Conservation (phyloP, 2,888 invertebrate species). For the Chironomus tentans region DNA sequence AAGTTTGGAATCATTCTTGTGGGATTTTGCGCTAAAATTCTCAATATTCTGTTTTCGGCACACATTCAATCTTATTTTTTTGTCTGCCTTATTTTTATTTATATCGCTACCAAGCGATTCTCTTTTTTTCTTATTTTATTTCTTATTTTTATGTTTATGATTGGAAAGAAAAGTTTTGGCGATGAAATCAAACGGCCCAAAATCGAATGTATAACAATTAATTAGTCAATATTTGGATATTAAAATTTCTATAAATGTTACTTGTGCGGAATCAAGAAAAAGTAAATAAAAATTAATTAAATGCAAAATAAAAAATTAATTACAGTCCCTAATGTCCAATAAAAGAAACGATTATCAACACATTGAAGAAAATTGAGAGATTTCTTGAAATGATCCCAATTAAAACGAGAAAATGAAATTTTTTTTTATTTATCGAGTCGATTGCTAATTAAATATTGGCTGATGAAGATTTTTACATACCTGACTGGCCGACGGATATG, state of each 20-base stretch:
- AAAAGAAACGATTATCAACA: neutral
- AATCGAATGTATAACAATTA: conserved; percentile 1
- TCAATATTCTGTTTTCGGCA: neutral
- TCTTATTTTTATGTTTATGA: neutral
- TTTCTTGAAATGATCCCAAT: neutral
- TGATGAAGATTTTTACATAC: conserved; percentile 46
- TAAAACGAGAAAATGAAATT: neutral
- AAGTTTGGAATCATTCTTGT: conserved; percentile 1
- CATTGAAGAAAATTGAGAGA: neutral
- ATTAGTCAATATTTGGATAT: neutral
- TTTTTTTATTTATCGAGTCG: too few species aligned
- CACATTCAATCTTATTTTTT: neutral
- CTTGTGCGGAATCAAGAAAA: too few species aligned
- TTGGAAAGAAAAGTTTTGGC: neutral
- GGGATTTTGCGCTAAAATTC: conserved; percentile 8
- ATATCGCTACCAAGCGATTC: neutral
- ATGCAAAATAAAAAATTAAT: neutral
- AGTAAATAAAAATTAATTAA: neutral
- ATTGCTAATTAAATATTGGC: too few species aligned
- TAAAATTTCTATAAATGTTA: neutral
- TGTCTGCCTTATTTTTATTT: neutral
- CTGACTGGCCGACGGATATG: conserved; percentile 87
- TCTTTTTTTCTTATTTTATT: neutral
- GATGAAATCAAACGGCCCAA: neutral
- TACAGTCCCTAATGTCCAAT: neutral